Base-by-base conservation (phyloP, 2,797 vertebrate genomes). In the Bryconaethiops microstoma region DNA sequence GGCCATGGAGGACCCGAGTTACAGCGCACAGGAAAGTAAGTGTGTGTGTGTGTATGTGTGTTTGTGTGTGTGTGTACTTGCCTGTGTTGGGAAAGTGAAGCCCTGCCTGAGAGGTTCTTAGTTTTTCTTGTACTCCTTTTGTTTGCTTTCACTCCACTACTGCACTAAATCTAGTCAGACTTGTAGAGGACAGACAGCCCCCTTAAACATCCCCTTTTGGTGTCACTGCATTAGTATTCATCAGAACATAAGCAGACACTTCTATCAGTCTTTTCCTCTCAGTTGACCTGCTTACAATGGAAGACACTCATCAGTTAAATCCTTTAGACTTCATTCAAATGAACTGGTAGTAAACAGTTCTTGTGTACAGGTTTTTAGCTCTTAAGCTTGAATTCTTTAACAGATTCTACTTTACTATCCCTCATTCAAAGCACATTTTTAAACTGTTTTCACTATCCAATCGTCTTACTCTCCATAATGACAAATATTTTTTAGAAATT, bases 1-100 rank as follows among this genome's bases (percentile, higher is more conserved):
- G 97, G 97, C 25, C 97, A 99, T 6, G 97, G 95, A 35, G 98
- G 98, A 76, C 97, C 98, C 54, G 98, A 99, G 92, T 92, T 99
- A 8, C 94, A 99, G 85, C 95, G 97, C 81, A 99, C 97, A 6
- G 98, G 98, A 90, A 98, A 88, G 98, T 99, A 78, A 90, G 95
- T 93, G 71, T 80, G 8, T 65, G 63, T 77, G 74, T 64, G 64
- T 67, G 55, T 52, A 45, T 78, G 57, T 52, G 23, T 45, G 48
- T 29, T 29, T 29, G 29, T 29, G 29, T 29, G 29, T 29, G 29
- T 29, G 29, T 29, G 29, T 29, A 3, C 5, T n/a, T 80, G 52
- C 50, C n/a, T 78, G 23, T 52, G 69, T 68, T 75, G 39, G 8
- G 35, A 60, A 69, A 52, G 7, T 68, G 25, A 65, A 40, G 29